Conservation (phyloP, 1,140 invertebrate species). For the Drosophila mayri region DNA sequence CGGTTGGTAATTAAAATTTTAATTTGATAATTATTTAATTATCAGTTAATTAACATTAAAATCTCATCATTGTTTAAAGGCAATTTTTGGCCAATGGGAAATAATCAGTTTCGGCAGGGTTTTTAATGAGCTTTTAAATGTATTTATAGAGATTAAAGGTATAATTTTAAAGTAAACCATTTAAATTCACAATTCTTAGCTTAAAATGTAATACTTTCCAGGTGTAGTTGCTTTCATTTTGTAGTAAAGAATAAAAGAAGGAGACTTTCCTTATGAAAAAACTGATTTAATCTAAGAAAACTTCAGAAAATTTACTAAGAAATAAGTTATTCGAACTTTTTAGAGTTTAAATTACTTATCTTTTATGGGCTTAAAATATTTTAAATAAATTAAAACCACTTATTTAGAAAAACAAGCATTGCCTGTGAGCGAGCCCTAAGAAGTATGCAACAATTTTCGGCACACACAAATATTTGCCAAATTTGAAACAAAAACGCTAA, state of each 20-base stretch:
- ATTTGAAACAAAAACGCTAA: not conserved
- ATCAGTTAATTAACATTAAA: not conserved
- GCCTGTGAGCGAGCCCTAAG: constrained; percentile 14
- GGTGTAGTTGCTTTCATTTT: too few species aligned
- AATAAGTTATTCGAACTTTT: not conserved
- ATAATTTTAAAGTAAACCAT: not conserved
- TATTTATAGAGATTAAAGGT: not conserved
- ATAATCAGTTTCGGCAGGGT: not conserved
- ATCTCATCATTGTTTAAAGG: constrained; percentile 3
- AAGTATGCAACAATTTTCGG: constrained; percentile 44
- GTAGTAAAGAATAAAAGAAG: not conserved
- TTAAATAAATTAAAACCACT: not conserved
- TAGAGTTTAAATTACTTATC: not conserved
- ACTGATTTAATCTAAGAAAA: not conserved
- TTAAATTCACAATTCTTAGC: not conserved
- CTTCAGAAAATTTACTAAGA: not conserved
- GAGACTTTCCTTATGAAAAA: not conserved
- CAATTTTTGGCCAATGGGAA: not conserved
- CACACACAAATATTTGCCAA: not conserved
- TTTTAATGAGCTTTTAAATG: not conserved
- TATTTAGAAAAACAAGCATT: not conserved
- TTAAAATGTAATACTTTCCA: not conserved
- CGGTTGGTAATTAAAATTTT: constrained; percentile 56
- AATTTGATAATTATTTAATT: constrained; percentile 1
- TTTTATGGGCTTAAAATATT: not conserved